Evolutionary conservation across 1,140 invertebrate genomes (phyloP).

Genomic region (Cephus cinctus): DNA sequence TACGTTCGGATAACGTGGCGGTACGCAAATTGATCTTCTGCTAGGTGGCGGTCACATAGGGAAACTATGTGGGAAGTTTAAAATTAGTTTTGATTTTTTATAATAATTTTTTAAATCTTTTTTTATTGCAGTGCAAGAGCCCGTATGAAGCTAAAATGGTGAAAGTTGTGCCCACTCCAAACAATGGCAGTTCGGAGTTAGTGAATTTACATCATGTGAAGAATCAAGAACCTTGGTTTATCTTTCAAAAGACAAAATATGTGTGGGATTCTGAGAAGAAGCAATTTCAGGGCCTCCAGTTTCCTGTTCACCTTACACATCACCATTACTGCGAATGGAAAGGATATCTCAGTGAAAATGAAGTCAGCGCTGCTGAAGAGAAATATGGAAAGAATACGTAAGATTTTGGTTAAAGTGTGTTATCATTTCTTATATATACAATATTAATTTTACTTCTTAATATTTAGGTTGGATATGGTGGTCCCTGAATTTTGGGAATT

Average conservation of each 20-base stretch:
- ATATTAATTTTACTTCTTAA: slow-evolving; percentile 16
- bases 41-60: slow-evolving; percentile 18
- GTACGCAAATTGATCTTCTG: slow-evolving; percentile 23
- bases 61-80: slow-evolving; percentile 12
- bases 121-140: slow-evolving; percentile 71
- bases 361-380: slow-evolving; percentile 71
- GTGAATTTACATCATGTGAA: slow-evolving; percentile 73
- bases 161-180: slow-evolving; percentile 94
- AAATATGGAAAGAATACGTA: slow-evolving; percentile 90
- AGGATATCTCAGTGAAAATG: slow-evolving; percentile 81
- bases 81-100: slow-evolving; percentile 3
- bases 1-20: slow-evolving; percentile 35
- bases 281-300: slow-evolving; percentile 76
- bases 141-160: slow-evolving; percentile 77
- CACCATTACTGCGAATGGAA: slow-evolving; percentile 81
- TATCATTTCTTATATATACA: not conserved
- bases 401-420: slow-evolving; percentile 56
- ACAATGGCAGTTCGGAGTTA: slow-evolving; percentile 96
- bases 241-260: slow-evolving; percentile 97
- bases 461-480: slow-evolving; percentile 76
- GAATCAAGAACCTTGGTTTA: slow-evolving; percentile 71
- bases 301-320: slow-evolving; percentile 74
- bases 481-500: slow-evolving; percentile 96
- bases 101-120: slow-evolving; percentile 21
- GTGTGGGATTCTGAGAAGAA: slow-evolving; percentile 81